These are phyloP conservation scores for Nibea albiflora DNA, from an alignment of 2,113 vertebrate genomes.

Conservation along the genomic window DNA sequence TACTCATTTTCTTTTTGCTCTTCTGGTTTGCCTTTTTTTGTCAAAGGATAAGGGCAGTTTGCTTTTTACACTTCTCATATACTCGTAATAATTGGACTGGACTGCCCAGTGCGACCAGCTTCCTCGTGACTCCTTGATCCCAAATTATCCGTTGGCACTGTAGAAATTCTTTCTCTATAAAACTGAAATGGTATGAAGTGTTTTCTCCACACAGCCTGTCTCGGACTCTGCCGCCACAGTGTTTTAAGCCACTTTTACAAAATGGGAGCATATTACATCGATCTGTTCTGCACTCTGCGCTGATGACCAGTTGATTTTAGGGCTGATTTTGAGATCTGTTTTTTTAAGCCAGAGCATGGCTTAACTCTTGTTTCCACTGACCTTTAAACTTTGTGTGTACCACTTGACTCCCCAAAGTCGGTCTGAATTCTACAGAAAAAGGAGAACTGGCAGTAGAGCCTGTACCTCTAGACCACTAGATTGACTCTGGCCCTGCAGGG, in stretches of 20 bases:
- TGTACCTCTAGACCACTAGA: background rate
- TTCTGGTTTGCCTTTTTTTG: background rate
- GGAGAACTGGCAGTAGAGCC: background rate
- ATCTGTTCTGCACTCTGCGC: background rate
- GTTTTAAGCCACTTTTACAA: background rate
- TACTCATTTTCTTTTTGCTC: slow-evolving; percentile 1
- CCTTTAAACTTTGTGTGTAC: slow-evolving; percentile 19
- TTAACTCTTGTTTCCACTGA: background rate
- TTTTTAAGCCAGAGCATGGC: background rate
- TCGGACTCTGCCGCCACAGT: background rate
- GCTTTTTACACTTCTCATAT: slow-evolving; percentile 12
- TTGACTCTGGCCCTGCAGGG: background rate
- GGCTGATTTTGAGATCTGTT: background rate
- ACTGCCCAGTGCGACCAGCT: background rate
- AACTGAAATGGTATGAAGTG: background rate
- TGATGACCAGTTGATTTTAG: slow-evolving; percentile 1
- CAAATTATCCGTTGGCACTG: background rate
- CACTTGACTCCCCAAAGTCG: background rate
- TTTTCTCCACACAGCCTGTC: background rate
- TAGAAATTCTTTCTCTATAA: background rate
- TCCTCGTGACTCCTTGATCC: background rate
- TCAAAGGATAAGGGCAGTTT: background rate
- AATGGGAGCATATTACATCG: background rate
- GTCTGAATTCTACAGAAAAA: background rate
- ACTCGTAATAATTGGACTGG: background rate